These are phyloP conservation scores for Ivindomyrus marchei DNA, from an alignment of 2,113 vertebrate species.

Conservation along the genomic window DNA sequence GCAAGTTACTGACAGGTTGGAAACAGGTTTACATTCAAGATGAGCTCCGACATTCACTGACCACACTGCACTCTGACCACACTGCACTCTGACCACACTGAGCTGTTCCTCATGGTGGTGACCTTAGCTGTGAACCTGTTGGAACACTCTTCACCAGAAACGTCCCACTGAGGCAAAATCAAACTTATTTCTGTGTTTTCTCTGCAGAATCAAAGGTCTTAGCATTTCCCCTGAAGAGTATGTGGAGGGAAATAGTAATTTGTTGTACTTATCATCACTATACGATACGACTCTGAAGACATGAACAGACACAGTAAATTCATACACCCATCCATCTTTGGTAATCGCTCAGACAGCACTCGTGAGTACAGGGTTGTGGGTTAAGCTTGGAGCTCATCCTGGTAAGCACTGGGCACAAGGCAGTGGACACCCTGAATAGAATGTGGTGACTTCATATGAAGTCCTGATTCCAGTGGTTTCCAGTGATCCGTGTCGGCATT, in stretches of 20 bases:
- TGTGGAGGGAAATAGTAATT: background rate
- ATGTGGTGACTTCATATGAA: background rate
- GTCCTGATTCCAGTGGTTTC: background rate
- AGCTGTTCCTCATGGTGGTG: background rate
- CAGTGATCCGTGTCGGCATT: background rate
- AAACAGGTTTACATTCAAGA: background rate
- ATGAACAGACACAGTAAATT: background rate
- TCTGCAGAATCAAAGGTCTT: background rate
- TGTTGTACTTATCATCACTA: background rate
- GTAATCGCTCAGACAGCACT: background rate
- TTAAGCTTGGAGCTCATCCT: background rate
- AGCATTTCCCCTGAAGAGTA: background rate
- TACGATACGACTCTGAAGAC: background rate
- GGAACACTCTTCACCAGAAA: background rate
- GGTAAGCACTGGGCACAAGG: background rate
- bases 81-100: background rate
- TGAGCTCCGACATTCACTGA: background rate
- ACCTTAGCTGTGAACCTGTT: background rate
- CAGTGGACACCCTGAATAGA: background rate
- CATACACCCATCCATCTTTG: background rate
- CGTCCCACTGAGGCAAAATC: background rate
- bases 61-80: background rate
- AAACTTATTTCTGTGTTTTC: background rate
- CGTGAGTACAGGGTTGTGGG: background rate
- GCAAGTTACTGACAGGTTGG: background rate